These are phyloP conservation scores for Mesaphorura yosii DNA, from an alignment of 1,140 invertebrate species.

Conservation along the genomic window DNA sequence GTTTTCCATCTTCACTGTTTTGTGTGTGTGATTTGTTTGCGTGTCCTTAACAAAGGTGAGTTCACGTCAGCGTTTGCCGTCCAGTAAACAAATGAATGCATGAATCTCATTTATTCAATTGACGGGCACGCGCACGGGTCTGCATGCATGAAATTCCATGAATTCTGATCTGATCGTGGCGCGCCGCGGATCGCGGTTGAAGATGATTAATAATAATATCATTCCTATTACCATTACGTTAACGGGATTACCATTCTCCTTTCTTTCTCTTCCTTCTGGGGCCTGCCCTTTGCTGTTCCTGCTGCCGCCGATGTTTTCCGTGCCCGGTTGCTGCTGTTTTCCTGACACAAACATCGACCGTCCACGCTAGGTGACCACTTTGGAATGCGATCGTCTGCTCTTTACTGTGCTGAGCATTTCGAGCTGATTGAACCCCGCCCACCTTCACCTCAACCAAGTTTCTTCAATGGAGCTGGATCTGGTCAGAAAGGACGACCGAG, in stretches of 20 bases:
- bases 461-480: conserved; percentile 58
- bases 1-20: conserved; percentile 88
- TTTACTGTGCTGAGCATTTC: conserved; percentile 73
- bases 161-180: too few relatives aligned
- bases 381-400: conserved; percentile 67
- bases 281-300: not conserved
- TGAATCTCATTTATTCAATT: too few relatives aligned
- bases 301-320: not conserved
- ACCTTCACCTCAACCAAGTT: conserved; percentile 20
- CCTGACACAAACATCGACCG: too few relatives aligned
- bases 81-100: too few relatives aligned
- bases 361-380: conserved; percentile 75
- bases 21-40: conserved; percentile 71
- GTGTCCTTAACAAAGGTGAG: conserved; percentile 52
- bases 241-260: too few relatives aligned
- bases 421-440: conserved; percentile 45
- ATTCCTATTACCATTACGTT: too few relatives aligned
- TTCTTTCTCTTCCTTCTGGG: not conserved
- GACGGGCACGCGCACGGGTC: too few relatives aligned
- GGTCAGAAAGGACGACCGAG: conserved; percentile 68
- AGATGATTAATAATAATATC: too few relatives aligned
- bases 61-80: too few relatives aligned
- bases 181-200: too few relatives aligned
- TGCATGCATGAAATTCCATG: too few relatives aligned
- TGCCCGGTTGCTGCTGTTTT: too few relatives aligned